Evolutionary conservation across 2,888 invertebrate genomes (phyloP).

Genomic region (Caenorhabditis virilis): DNA sequence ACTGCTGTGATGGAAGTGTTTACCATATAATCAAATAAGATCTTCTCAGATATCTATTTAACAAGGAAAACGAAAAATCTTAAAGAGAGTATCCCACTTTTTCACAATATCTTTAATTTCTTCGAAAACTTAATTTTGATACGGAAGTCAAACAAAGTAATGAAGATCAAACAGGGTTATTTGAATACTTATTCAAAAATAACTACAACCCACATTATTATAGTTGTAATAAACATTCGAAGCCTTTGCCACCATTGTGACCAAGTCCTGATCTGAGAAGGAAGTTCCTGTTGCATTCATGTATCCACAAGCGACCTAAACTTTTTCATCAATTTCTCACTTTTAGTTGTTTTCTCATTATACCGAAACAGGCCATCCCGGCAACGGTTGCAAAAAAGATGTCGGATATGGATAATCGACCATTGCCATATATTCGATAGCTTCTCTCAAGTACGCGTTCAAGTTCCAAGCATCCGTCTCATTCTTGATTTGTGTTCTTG

Average conservation of each 20-base stretch:
- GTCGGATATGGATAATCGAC: conserved; percentile 90
- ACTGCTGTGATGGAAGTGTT: no score
- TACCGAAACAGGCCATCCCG: conserved; percentile 76
- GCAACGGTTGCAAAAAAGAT: conserved; percentile 79
- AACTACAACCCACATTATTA: conserved; percentile 15
- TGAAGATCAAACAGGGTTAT: no score
- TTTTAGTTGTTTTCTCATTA: no score
- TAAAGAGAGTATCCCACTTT: no score
- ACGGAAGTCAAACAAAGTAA: no score
- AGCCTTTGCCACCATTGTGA: conserved; percentile 27
- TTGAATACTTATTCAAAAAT: no score
- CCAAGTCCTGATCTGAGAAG: conserved; percentile 41
- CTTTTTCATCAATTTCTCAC: no score
- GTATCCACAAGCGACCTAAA: conserved; percentile 10
- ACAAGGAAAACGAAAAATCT: no score
- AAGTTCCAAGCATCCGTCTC: conserved; percentile 22
- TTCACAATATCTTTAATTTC: no score
- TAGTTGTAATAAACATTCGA: conserved; percentile 50
- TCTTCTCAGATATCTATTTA: no score
- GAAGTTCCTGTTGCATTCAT: conserved; percentile 29
- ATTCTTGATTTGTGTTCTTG: conserved; percentile 55
- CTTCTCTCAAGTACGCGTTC: conserved; percentile 35
- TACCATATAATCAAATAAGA: no score
- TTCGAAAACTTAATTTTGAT: no score
- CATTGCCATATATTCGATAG: conserved; percentile 81